A percentile compares a stretch with the other conserved stretches of the same genome.
These are phyloP conservation scores for Dasysyrphus albostriatus DNA, from an alignment of 2,888 invertebrate genomes.

Conservation along the genomic window DNA sequence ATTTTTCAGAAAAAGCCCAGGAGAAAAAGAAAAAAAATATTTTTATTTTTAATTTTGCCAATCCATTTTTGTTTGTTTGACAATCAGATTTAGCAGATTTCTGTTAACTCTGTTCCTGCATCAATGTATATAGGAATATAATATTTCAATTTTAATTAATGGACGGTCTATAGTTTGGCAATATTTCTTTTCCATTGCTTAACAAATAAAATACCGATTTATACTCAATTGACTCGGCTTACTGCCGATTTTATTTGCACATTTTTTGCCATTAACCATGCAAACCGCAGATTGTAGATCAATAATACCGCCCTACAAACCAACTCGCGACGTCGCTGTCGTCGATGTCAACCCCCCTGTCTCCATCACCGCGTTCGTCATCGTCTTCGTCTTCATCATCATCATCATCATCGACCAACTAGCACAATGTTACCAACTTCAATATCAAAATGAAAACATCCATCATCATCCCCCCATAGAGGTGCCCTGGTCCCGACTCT, in stretches of 20 bases:
- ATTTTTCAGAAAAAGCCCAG: no score
- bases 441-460: slow-evolving; percentile 57
- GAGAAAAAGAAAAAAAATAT: no score
- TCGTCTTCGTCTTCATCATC: not conserved
- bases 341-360: not conserved
- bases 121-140: not conserved
- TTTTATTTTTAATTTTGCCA: no score
- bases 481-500: not conserved
- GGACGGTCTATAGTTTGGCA: slow-evolving; percentile 24
- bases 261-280: slow-evolving; percentile 1
- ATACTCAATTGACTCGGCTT: slow-evolving; percentile 37
- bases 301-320: slow-evolving; percentile 39
- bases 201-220: slow-evolving; percentile 45
- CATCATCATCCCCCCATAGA: slow-evolving; percentile 24
- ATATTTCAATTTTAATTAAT: slow-evolving; percentile 37
- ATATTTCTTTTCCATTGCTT: slow-evolving; percentile 46
- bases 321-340: not conserved
- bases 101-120: no score
- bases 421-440: slow-evolving; percentile 19
- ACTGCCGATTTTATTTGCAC: slow-evolving; percentile 42
- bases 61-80: no score
- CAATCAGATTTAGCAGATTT: no score
- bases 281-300: slow-evolving; percentile 44
- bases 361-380: not conserved
- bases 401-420: not conserved